Percentiles rank a stretch among this genome's conserved stretches.
Conservation (phyloP, 1,140 invertebrate genomes). For the Ruditapes philippinarum region DNA sequence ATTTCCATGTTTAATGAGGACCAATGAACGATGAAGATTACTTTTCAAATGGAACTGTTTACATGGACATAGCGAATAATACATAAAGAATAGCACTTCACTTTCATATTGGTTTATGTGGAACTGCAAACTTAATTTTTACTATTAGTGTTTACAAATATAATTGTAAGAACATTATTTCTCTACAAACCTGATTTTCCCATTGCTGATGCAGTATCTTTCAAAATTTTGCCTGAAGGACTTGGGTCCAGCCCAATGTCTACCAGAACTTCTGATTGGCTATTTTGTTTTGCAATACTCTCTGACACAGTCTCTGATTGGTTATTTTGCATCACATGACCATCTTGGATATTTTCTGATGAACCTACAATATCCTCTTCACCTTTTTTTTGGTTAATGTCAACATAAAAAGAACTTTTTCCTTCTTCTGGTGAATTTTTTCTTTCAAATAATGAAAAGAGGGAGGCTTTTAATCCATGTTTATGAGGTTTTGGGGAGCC, state of each 20-base stretch:
- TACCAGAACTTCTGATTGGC: slow-evolving; percentile 71
- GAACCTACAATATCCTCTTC: background rate
- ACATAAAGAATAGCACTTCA: too few species aligned
- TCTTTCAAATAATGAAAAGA: slow-evolving; percentile 82
- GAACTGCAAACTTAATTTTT: too few species aligned
- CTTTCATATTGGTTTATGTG: too few species aligned
- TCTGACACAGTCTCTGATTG: slow-evolving; percentile 37
- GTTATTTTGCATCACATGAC: slow-evolving; percentile 30
- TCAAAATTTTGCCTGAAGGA: slow-evolving; percentile 31
- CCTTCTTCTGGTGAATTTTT: slow-evolving; percentile 77
- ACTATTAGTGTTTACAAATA: too few species aligned
- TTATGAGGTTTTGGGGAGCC: slow-evolving; percentile 72
- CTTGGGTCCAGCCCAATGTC: slow-evolving; percentile 73
- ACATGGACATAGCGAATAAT: too few species aligned
- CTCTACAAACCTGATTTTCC: background rate
- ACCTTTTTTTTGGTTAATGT: slow-evolving; percentile 64
- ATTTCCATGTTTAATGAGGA: too few species aligned
- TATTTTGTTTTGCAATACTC: slow-evolving; percentile 18
- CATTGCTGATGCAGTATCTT: background rate
- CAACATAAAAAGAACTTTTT: slow-evolving; percentile 81
- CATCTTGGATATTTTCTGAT: slow-evolving; percentile 10
- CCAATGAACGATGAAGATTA: too few species aligned
- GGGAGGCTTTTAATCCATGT: slow-evolving; percentile 72
- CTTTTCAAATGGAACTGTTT: too few species aligned
- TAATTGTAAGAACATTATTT: too few species aligned